Percentiles rank a stretch among this genome's conserved stretches.
Evolutionary conservation across 2,888 invertebrate genomes (phyloP).

Genomic region (Netelia virgata): DNA sequence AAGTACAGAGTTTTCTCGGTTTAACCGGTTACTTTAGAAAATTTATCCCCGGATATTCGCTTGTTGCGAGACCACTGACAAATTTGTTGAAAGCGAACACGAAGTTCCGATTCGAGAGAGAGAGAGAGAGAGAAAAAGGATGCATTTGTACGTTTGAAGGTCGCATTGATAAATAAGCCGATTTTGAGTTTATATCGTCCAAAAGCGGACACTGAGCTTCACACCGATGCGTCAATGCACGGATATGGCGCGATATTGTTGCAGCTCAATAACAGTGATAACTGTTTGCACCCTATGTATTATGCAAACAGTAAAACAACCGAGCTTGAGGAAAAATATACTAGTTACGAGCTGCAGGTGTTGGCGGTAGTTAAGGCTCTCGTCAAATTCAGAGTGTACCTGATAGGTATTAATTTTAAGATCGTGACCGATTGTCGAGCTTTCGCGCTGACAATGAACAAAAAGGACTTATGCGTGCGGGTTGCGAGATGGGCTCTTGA

Average conservation of each 20-base stretch:
- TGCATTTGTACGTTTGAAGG: conserved; percentile 19
- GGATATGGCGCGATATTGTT: conserved; percentile 65
- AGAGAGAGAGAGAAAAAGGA: not conserved
- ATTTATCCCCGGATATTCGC: conserved; percentile 12
- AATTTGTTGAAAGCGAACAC: not conserved
- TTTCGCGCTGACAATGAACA: conserved; percentile 25
- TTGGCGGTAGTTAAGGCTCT: conserved; percentile 20
- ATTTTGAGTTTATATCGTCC: conserved; percentile 42
- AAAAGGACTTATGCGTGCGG: conserved; percentile 22
- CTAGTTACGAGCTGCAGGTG: conserved; percentile 63
- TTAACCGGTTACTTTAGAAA: conserved; percentile 43
- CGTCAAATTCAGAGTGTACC: conserved; percentile 28
- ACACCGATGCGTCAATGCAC: conserved; percentile 28
- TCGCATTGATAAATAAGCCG: not conserved
- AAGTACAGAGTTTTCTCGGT: conserved; percentile 11
- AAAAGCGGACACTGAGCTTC: conserved; percentile 28
- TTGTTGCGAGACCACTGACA: conserved; percentile 7
- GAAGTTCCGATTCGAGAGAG: not conserved
- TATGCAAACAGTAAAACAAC: conserved; percentile 46
- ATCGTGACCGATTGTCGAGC: conserved; percentile 41
- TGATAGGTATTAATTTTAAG: conserved; percentile 23
- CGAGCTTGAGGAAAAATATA: conserved; percentile 3
- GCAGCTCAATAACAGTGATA: conserved; percentile 32
- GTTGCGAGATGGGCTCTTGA: conserved; percentile 19
- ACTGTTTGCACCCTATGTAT: conserved; percentile 30